Percentiles rank a stretch among this genome's conserved stretches.
These are phyloP conservation scores for Apocheima hispidaria DNA, from an alignment of 2,888 invertebrate genomes.

Conservation along the genomic window DNA sequence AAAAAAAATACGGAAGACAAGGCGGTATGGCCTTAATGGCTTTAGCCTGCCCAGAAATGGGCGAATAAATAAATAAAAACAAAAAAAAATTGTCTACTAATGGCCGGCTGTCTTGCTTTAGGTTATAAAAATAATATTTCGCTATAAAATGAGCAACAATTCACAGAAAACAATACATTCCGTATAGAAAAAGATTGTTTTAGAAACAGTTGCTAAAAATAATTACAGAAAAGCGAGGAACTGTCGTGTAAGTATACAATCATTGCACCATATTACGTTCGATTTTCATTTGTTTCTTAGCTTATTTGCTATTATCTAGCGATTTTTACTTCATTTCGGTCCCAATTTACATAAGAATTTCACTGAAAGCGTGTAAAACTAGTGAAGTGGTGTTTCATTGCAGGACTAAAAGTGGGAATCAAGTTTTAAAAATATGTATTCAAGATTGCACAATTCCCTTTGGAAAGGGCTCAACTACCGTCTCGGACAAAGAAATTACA, in stretches of 20 bases:
- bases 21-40: no score
- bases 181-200: constrained; percentile 24
- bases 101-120: constrained; percentile 37
- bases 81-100: constrained; percentile 8
- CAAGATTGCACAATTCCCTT: constrained; percentile 66
- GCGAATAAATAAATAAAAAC: background rate
- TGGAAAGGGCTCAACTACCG: constrained; percentile 58
- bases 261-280: constrained; percentile 52
- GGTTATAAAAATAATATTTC: constrained; percentile 32
- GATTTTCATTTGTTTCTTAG: constrained; percentile 59
- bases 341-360: constrained; percentile 3
- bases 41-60: no score
- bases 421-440: constrained; percentile 67
- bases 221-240: constrained; percentile 11
- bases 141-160: constrained; percentile 23
- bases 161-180: constrained; percentile 36
- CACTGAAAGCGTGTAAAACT: constrained; percentile 51
- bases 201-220: constrained; percentile 8
- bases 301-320: constrained; percentile 21
- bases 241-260: constrained; percentile 50
- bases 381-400: constrained; percentile 72
- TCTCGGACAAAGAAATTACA: constrained; percentile 54
- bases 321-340: constrained; percentile 30
- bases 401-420: constrained; percentile 58
- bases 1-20: no score